Conservation (phyloP, 2,797 vertebrate genomes). For the Tauraco hartlaubi region DNA sequence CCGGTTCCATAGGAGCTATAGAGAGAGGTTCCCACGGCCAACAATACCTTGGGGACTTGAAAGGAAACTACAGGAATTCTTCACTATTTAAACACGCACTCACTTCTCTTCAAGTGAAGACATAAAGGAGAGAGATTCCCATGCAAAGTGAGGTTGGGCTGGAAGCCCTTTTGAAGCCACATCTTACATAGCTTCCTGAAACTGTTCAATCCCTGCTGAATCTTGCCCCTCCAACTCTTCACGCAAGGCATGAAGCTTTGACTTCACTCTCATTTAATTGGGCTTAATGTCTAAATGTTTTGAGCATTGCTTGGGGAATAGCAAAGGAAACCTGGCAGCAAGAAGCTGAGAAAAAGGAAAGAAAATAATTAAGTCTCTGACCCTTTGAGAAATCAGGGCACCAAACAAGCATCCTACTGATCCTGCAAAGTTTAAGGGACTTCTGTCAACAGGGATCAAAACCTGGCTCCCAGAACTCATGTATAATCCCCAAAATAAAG, state of each 20-base stretch:
- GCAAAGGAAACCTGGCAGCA: conserved; percentile 26
- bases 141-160: background rate
- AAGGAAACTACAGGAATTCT: conserved; percentile 15
- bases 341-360: background rate
- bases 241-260: background rate
- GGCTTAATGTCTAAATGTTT: background rate
- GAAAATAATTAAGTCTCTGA: background rate
- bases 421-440: background rate
- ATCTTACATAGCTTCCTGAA: background rate
- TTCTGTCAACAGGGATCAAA: conserved; percentile 11
- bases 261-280: background rate
- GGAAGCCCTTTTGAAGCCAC: background rate
- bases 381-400: background rate
- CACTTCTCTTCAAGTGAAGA: background rate
- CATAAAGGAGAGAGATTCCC: background rate
- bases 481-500: conserved; percentile 4
- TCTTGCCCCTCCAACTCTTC: background rate
- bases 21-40: background rate
- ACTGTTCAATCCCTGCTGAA: background rate
- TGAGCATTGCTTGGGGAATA: background rate
- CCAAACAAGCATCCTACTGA: background rate
- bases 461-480: background rate
- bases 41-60: background rate
- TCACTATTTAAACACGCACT: background rate
- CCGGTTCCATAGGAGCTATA: background rate